Evolutionary conservation across 2,888 invertebrate genomes (phyloP).

Genomic region (Cantharis rustica): DNA sequence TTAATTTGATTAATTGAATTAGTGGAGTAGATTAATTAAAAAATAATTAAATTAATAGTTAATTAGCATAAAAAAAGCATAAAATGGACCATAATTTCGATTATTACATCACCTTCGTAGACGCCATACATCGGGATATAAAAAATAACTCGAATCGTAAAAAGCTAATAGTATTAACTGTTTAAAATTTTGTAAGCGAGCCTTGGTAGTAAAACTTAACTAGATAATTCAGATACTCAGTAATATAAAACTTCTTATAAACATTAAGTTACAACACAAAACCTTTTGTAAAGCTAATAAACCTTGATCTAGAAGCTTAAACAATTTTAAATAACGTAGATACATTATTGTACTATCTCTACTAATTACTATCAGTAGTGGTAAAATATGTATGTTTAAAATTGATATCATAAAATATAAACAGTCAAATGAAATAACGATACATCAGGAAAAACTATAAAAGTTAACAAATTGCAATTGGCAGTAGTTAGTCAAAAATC

Average conservation of each 20-base stretch:
- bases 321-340: neutral
- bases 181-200: neutral
- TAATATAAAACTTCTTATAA: neutral
- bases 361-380: neutral
- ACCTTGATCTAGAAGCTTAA: neutral
- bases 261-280: conserved; percentile 1
- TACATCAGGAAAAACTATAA: neutral
- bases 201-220: neutral
- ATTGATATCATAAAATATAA: neutral
- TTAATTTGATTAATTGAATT: neutral
- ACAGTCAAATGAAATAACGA: neutral
- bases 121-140: neutral
- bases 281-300: conserved; percentile 2
- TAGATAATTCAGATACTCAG: neutral
- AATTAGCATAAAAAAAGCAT: neutral
- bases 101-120: neutral
- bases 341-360: neutral
- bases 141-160: neutral
- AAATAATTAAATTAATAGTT: neutral
- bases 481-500: neutral
- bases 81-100: neutral
- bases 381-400: neutral
- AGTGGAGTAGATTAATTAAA: neutral
- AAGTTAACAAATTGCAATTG: neutral
- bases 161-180: neutral